phyloP scores from a whole-genome alignment of 2,888 invertebrate species.

The Heliconius ismenius region DNA sequence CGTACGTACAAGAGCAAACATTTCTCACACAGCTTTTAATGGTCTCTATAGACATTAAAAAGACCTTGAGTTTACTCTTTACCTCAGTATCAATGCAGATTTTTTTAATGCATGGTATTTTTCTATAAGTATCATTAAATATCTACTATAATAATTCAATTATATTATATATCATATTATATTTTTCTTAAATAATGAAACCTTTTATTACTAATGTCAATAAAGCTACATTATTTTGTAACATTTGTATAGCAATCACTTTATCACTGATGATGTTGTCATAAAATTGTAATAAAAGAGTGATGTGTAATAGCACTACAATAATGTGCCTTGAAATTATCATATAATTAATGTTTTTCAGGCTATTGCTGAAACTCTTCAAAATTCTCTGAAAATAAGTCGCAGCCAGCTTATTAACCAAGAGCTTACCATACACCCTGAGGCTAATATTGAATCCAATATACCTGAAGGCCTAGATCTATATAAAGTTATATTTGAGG shows the following conservation, averaged over 20 bases:
- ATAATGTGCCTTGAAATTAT: conserved; percentile 4
- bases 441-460: conserved; percentile 75
- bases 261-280: not conserved
- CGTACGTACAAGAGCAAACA: conserved; percentile 60
- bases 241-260: not conserved
- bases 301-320: not conserved
- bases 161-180: not conserved
- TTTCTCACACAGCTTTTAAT: conserved; percentile 16
- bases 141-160: not conserved
- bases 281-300: not conserved
- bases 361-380: conserved; percentile 74
- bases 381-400: conserved; percentile 66
- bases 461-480: conserved; percentile 74
- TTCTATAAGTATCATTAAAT: not conserved
- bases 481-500: conserved; percentile 72
- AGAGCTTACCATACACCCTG: conserved; percentile 71
- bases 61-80: conserved; percentile 21
- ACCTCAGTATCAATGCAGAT: conserved; percentile 20
- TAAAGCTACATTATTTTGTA: conserved; percentile 1
- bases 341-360: conserved; percentile 44
- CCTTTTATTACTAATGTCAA: too few relatives aligned
- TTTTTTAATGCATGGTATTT: conserved; percentile 7
- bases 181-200: not conserved
- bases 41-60: conserved; percentile 6
- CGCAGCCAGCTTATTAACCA: conserved; percentile 72